Evolutionary conservation across 2,113 vertebrate genomes (phyloP), one percentile per base, ranked within the genome.

Genomic region (Rhabdornis inornatus): DNA sequence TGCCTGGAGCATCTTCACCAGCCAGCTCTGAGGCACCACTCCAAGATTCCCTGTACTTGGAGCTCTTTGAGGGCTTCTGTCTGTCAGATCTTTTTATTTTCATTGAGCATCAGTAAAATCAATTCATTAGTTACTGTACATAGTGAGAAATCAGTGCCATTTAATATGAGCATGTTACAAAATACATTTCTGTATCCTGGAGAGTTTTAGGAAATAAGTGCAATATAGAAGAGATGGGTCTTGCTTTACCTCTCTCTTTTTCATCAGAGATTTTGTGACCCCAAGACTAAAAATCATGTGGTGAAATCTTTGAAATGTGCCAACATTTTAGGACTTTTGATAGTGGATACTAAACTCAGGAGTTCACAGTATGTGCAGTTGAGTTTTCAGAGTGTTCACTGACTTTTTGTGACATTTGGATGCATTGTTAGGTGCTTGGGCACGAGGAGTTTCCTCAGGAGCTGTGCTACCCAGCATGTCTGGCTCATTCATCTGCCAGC

Each of bases 401-500:
- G 89, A 89, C 85, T 87, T 92, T 84, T 90, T 93, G 82, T 95
- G 95, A 92, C 90, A 83, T 96, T 95, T 77, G 37, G 50, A 63
- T 76, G 63, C 65, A 64, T 78, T 92, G 91, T 95, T 82, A 82
- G 72, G 75, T 71, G 31, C 50, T 77, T 3, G 4, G 82, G 55
- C 37, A 90, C 3, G 21, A 96, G 82, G 74, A 88, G 87, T 94
- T 86, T 71, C 86, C 84, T 95, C 21, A 66, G 95, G 85, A 97
- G 82, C 90, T 80, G 17, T 64, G 59, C 35, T 91, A 22, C 57
- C 40, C 55, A 23, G 40, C 24, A 12, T 59, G 37, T 53, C 94
- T 90, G 89, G 39, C 79, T 90, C 66, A 45, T 39, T 94, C 77
- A 70, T 81, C 45, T 74, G 47, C 31, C 64, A 94, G 84, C 84